phyloP scores from a whole-genome alignment of 2,888 invertebrate genomes.

The Aricia artaxerxes region DNA sequence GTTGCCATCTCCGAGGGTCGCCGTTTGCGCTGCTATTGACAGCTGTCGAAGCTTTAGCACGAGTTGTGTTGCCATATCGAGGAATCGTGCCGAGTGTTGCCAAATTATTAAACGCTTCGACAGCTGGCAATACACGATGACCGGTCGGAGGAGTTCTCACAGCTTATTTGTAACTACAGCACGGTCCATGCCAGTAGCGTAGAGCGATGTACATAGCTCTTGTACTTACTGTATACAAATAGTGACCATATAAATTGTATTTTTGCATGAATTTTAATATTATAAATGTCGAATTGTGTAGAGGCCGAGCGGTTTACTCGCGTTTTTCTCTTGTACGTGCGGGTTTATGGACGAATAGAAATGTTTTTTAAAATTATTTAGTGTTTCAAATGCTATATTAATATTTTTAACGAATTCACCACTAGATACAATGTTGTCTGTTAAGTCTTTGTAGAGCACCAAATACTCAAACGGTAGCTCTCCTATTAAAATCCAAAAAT shows the following conservation, averaged over 20 bases:
- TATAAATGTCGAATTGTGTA: conserved; percentile 44
- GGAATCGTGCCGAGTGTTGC: conserved; percentile 36
- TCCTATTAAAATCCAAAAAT: neutral
- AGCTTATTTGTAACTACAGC: conserved; percentile 29
- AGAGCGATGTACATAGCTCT: conserved; percentile 53
- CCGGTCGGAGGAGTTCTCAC: conserved; percentile 24
- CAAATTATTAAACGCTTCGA: conserved; percentile 34
- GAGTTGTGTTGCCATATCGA: conserved; percentile 30
- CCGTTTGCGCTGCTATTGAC: conserved; percentile 30
- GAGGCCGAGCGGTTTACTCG: conserved; percentile 47
- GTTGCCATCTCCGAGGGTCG: conserved; percentile 12
- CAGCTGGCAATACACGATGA: conserved; percentile 32
- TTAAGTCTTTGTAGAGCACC: neutral
- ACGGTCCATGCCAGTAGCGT: conserved; percentile 46
- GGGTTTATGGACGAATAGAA: conserved; percentile 18
- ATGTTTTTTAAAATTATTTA: neutral
- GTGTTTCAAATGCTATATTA: neutral
- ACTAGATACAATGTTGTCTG: neutral
- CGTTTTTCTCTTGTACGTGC: conserved; percentile 37
- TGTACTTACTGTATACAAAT: conserved; percentile 49
- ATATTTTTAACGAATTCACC: neutral
- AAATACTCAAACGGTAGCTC: neutral
- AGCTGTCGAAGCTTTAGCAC: conserved; percentile 33
- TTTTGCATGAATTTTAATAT: conserved; percentile 56
- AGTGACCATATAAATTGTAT: conserved; percentile 54